Evolutionary conservation across 1,140 invertebrate species (phyloP).

Genomic region (Sycophaga agraensis): DNA sequence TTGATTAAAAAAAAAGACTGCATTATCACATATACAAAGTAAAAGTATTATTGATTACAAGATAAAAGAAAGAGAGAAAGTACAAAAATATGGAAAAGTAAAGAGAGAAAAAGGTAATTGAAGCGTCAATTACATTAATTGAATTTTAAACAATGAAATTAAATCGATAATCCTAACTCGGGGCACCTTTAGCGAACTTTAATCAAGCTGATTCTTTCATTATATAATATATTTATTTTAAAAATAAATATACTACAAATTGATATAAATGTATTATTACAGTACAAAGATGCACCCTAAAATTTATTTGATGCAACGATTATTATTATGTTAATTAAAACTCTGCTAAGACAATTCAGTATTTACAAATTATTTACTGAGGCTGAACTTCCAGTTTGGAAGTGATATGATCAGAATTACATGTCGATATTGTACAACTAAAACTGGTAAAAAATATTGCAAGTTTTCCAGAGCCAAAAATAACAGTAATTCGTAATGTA

Average conservation of each 20-base stretch:
- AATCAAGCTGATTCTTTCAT: not conserved
- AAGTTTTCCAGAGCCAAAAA: not conserved
- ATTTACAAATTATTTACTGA: conserved; percentile 30
- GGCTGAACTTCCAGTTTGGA: conserved; percentile 10
- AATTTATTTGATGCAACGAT: conserved; percentile 23
- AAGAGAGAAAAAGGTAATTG: too few species aligned
- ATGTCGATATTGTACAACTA: conserved; percentile 22
- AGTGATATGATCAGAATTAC: conserved; percentile 23
- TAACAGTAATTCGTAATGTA: not conserved
- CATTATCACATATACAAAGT: too few species aligned
- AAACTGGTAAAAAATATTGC: conserved; percentile 17
- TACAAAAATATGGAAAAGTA: too few species aligned
- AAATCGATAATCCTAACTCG: not conserved
- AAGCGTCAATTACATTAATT: too few species aligned
- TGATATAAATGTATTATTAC: conserved; percentile 27
- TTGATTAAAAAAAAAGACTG: too few species aligned
- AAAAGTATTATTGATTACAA: too few species aligned
- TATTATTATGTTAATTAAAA: conserved; percentile 25
- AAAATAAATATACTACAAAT: conserved; percentile 30
- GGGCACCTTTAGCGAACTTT: not conserved
- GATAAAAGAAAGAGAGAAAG: too few species aligned
- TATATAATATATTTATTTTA: conserved; percentile 29
- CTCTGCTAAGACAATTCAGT: conserved; percentile 21
- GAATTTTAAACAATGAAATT: too few species aligned
- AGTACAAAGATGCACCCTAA: conserved; percentile 22